Evolutionary conservation across 2,888 invertebrate species (phyloP).

Genomic region (Philhelius pedissequus): DNA sequence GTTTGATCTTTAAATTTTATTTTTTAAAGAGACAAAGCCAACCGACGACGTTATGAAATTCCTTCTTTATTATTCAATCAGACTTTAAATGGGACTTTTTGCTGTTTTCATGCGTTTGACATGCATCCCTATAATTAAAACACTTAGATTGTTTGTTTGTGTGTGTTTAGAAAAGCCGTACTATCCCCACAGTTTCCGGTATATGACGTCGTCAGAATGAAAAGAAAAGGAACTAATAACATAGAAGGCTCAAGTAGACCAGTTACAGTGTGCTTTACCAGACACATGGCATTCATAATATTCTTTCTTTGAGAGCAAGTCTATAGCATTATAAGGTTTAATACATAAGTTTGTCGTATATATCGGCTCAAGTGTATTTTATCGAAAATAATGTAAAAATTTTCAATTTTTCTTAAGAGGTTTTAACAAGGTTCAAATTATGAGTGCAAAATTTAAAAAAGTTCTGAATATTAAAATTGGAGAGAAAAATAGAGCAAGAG

Average conservation of each 20-base stretch:
- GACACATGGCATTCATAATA: slow-evolving; percentile 4
- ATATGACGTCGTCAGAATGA: not conserved
- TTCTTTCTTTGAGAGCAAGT: not conserved
- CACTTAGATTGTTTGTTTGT: slow-evolving; percentile 22
- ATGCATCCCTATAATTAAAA: slow-evolving; percentile 38
- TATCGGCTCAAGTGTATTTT: not conserved
- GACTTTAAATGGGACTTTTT: slow-evolving; percentile 1
- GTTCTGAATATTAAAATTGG: too few relatives aligned
- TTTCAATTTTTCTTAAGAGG: too few relatives aligned
- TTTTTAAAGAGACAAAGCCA: not conserved
- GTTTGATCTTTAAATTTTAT: slow-evolving; percentile 42
- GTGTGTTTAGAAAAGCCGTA: not conserved
- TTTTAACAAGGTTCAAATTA: too few relatives aligned
- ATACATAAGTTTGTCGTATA: not conserved
- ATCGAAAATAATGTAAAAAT: too few relatives aligned
- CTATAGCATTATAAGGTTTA: not conserved
- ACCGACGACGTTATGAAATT: not conserved
- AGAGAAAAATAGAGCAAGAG: too few relatives aligned
- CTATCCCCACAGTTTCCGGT: not conserved
- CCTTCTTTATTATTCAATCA: not conserved
- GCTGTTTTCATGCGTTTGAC: slow-evolving; percentile 2
- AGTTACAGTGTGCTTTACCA: not conserved
- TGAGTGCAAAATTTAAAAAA: too few relatives aligned
- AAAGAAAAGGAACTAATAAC: slow-evolving; percentile 19
- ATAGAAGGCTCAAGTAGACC: slow-evolving; percentile 24